Conservation (phyloP, 2,888 invertebrate genomes). For the Lingula anatina region DNA sequence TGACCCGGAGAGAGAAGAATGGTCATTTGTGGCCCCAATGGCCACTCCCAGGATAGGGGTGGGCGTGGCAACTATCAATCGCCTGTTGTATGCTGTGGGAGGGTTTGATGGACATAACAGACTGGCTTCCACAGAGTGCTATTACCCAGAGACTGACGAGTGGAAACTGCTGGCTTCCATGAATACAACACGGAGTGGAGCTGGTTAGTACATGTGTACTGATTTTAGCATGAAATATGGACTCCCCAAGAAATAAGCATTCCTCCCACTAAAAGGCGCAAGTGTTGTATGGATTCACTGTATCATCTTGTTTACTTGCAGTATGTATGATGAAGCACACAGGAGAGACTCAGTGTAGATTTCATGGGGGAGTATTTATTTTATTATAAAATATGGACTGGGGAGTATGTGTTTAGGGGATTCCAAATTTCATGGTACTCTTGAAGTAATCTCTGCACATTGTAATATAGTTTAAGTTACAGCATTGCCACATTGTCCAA, state of each 20-base stretch:
- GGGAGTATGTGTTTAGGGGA: too few relatives aligned
- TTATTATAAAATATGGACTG: too few relatives aligned
- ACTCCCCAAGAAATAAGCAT: background rate
- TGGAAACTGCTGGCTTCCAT: conserved; percentile 80
- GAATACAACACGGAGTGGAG: conserved; percentile 75
- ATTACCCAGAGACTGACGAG: conserved; percentile 86
- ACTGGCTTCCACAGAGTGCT: conserved; percentile 78
- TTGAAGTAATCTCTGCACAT: too few relatives aligned
- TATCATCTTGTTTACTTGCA: too few relatives aligned
- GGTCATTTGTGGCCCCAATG: conserved; percentile 65
- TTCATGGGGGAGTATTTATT: too few relatives aligned
- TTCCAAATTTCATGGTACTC: too few relatives aligned
- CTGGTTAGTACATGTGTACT: conserved; percentile 59
- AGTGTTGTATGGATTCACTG: too few relatives aligned
- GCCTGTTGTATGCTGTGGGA: conserved; percentile 73
- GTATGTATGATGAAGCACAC: too few relatives aligned
- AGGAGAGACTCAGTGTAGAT: too few relatives aligned
- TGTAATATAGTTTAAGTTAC: too few relatives aligned
- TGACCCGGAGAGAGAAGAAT: conserved; percentile 78
- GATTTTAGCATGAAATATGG: background rate
- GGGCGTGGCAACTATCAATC: conserved; percentile 60
- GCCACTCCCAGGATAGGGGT: conserved; percentile 63
- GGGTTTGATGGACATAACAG: conserved; percentile 81
- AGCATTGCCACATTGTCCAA: too few relatives aligned
- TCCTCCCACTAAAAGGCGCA: too few relatives aligned